Percentiles rank a stretch among this genome's conserved stretches.
These are phyloP conservation scores for Lycodopsis pacificus DNA, from an alignment of 2,797 vertebrate genomes.

Conservation along the genomic window DNA sequence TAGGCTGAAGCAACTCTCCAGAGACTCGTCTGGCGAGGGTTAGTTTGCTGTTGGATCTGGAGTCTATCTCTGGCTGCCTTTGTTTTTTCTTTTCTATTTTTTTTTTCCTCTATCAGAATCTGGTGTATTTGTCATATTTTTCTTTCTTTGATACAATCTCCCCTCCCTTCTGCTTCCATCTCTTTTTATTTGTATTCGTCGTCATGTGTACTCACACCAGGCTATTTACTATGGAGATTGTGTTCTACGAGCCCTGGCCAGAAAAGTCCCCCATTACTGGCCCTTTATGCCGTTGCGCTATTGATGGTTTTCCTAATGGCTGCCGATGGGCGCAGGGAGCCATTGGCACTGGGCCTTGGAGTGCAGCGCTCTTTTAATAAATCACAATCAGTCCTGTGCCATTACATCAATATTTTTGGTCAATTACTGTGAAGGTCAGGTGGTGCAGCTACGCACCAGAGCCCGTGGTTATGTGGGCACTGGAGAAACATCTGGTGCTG, in stretches of 20 bases:
- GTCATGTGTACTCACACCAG: conserved; percentile 77
- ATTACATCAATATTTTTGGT: conserved; percentile 99
- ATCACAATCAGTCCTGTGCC: conserved; percentile 99
- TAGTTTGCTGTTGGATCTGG: conserved; percentile 69
- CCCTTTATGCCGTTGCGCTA: conserved; percentile 94
- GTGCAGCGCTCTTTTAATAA: conserved; percentile 97
- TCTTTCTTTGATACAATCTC: conserved; percentile 47
- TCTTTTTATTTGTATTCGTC: conserved; percentile 62
- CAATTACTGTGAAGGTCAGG: conserved; percentile 99
- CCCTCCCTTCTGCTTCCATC: conserved; percentile 18
- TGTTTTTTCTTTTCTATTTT: conserved; percentile 51
- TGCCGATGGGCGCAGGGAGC: conserved; percentile 94
- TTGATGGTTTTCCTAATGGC: conserved; percentile 99
- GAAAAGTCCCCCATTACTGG: conserved; percentile 91
- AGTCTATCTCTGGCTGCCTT: conserved; percentile 69
- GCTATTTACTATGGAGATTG: conserved; percentile 90
- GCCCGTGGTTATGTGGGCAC: conserved; percentile 87
- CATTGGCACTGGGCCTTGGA: conserved; percentile 96
- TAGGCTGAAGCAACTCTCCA: conserved; percentile 79
- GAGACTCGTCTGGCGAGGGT: conserved; percentile 78
- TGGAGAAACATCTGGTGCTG: conserved; percentile 93
- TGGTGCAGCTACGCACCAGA: conserved; percentile 89
- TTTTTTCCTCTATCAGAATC: conserved; percentile 38
- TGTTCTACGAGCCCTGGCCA: conserved; percentile 80
- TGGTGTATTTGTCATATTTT: conserved; percentile 57